Percentiles rank a stretch among this genome's conserved stretches.
Evolutionary conservation across 1,140 invertebrate species (phyloP).

Genomic region (Bicyclus anynana): DNA sequence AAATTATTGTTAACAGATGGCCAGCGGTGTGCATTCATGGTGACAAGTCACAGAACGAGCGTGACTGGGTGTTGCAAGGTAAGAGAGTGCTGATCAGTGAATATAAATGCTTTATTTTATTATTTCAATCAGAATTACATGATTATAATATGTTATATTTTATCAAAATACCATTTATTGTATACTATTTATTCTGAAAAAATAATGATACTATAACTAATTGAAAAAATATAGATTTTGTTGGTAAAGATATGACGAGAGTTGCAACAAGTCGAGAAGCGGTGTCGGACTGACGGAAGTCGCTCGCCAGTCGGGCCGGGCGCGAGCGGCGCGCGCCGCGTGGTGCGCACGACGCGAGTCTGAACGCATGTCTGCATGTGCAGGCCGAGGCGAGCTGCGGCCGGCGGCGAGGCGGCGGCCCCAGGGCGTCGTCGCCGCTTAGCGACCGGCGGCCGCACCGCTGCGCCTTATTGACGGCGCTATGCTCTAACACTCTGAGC

Average conservation of each 20-base stretch:
- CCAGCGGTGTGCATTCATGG: conserved; percentile 92
- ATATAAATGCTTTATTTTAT: conserved; percentile 21
- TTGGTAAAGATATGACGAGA: conserved; percentile 8
- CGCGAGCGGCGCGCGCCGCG: conserved; percentile 9
- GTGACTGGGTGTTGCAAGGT: conserved; percentile 89
- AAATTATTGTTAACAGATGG: conserved; percentile 82
- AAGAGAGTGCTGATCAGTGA: conserved; percentile 53
- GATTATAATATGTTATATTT: conserved; percentile 9
- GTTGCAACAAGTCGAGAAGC: conserved; percentile 47
- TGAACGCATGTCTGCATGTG: conserved; percentile 64
- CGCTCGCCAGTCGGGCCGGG: conserved; percentile 31
- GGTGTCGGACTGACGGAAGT: conserved; percentile 52
- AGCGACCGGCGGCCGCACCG: conserved; percentile 34
- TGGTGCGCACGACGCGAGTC: conserved; percentile 23
- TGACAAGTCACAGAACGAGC: conserved; percentile 93
- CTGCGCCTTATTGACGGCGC: conserved; percentile 56
- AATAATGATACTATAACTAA: neutral
- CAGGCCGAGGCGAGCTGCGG: conserved; percentile 64
- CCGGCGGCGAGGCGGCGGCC: conserved; percentile 51
- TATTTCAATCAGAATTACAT: conserved; percentile 30
- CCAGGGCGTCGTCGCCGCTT: conserved; percentile 37
- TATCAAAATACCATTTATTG: conserved; percentile 14
- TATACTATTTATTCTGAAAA: conserved; percentile 21
- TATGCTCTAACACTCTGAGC: conserved; percentile 55
- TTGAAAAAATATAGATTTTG: conserved; percentile 5